Conservation (phyloP, 2,888 invertebrate species). For the Ligdia adustata region DNA sequence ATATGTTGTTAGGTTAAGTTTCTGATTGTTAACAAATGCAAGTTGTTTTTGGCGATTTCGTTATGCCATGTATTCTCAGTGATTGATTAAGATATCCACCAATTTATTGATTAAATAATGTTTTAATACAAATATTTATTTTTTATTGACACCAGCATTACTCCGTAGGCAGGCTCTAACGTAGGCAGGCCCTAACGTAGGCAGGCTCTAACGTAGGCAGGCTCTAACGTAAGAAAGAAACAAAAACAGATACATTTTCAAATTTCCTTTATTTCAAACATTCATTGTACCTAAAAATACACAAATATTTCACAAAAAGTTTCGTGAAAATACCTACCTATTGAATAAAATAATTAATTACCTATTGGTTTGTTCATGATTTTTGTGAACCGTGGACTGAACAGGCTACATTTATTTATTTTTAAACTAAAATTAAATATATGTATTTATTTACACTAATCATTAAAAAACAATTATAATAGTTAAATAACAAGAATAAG, state of each 20-base stretch:
- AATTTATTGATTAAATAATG: constrained; percentile 32
- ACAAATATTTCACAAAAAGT: constrained; percentile 5
- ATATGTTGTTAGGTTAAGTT: constrained; percentile 10
- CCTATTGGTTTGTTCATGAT: not conserved
- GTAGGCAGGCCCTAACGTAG: no score
- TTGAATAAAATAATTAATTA: no score
- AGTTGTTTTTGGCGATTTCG: not conserved
- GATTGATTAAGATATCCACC: constrained; percentile 35
- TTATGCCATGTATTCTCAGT: constrained; percentile 6
- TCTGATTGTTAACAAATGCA: not conserved
- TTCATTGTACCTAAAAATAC: constrained; percentile 20
- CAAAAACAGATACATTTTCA: not conserved
- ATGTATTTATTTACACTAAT: not conserved
- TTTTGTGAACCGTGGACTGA: no score
- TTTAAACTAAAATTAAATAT: no score
- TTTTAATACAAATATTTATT: constrained; percentile 7
- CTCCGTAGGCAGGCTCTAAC: no score
- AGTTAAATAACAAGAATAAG: no score
- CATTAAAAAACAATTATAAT: not conserved
- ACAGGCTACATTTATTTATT: no score
- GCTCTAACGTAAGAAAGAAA: no score
- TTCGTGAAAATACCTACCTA: constrained; percentile 1
- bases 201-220: no score
- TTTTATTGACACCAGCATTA: no score
- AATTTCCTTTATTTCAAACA: constrained; percentile 25